phyloP scores from a whole-genome alignment of 2,888 invertebrate genomes.

The Drosophila mercatorum region DNA sequence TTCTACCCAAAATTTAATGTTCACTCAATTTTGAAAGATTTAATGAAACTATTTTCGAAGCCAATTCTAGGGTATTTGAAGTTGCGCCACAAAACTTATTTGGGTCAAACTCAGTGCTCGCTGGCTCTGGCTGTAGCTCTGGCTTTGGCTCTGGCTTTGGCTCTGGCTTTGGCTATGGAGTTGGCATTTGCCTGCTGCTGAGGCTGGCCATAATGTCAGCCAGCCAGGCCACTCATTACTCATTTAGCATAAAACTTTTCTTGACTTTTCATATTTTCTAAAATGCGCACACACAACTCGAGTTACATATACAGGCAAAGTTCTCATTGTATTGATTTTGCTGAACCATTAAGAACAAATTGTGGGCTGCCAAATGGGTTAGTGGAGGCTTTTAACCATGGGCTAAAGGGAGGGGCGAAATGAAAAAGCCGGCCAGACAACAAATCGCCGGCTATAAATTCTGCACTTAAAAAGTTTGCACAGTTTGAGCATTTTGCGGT shows the following conservation, averaged over 20 bases:
- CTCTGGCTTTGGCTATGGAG: conserved; percentile 8
- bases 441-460: conserved; percentile 77
- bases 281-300: conserved; percentile 48
- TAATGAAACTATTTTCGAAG: too few species aligned
- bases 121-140: conserved; percentile 9
- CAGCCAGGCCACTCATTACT: conserved; percentile 73
- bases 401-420: not conserved
- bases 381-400: conserved; percentile 3
- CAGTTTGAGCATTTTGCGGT: conserved; percentile 54
- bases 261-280: conserved; percentile 77
- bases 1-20: too few species aligned
- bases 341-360: conserved; percentile 67
- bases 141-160: conserved; percentile 6
- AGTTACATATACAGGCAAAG: conserved; percentile 4
- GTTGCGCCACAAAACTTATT: conserved; percentile 16
- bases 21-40: too few species aligned
- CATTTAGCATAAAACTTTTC: conserved; percentile 75
- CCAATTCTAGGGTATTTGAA: conserved; percentile 1
- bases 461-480: conserved; percentile 76
- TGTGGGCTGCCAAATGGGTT: conserved; percentile 37
- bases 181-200: conserved; percentile 21
- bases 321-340: conserved; percentile 68
- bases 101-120: conserved; percentile 25
- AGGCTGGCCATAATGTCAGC: conserved; percentile 58
- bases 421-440: conserved; percentile 62